Evolutionary conservation across 92 coral and sea anemone genomes (phyloP), one percentile per base, ranked within the genome.

Genomic region (Zoanthus gigantus): DNA sequence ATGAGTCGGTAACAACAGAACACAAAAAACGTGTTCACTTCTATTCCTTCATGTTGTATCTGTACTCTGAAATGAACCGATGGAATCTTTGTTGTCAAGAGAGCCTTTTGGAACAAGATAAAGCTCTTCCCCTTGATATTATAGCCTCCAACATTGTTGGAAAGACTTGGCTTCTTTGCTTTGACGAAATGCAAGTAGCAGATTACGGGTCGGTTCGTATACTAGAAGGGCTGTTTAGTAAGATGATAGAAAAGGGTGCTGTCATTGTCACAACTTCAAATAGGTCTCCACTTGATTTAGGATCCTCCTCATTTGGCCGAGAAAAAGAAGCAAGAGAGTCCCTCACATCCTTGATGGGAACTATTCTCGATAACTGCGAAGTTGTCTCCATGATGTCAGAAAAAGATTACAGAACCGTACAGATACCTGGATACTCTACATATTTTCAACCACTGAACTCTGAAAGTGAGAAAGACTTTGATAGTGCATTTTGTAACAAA

Each of bases 151-250:
- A 88, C 71, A 86, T 94, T 63, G 90, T 91, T 7, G 87, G 85
- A 4, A 93, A 90, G 84, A 90, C 92, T 1, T 89, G 93, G 93
- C 84, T 94, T 56, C 94, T 94, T 53, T 94, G 97, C 56, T 94
- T 94, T 90, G 95, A 94, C 57, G 97, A 94, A 74, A 88, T 94
- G 92, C 97, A 94, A 79, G 88, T 94, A 63, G 92, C 97, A 60
- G 97, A 94, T 89, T 94, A 92, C 76, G 97, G 91, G 32, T 90
- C 97, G 18, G 93, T 92, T 6, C 90, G 97, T 15, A 83, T 94
- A 29, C 65, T 94, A 52, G 97, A 94, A 47, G 97, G 97, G 14
- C 83, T 94, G 15, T 94, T 94, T 9, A 91, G 93, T n/a, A 90
- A 82, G 71, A 90, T 94, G 95, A 77, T 94, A 89, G 87, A 92